These are phyloP conservation scores for Dorcus parallelipipedus DNA, from an alignment of 2,888 invertebrate genomes.

Conservation along the genomic window DNA sequence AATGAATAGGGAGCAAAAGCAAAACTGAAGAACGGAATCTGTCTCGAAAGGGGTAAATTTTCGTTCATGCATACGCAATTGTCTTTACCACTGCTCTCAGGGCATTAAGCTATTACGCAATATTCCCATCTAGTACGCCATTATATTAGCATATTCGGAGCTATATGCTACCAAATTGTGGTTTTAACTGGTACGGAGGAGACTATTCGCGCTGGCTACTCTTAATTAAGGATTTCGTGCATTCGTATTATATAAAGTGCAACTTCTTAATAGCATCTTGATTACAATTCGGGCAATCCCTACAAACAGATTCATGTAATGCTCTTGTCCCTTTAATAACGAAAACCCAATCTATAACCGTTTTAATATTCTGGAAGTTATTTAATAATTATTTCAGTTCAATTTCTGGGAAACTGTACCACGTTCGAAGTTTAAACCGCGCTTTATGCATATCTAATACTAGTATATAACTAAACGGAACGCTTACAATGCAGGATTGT, in stretches of 20 bases:
- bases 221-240: constrained; percentile 42
- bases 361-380: not conserved
- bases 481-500: too few species aligned
- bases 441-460: constrained; percentile 12
- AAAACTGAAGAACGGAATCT: too few species aligned
- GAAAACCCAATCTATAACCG: not conserved
- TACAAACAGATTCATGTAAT: not conserved
- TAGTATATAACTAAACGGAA: constrained; percentile 2
- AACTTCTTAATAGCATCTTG: constrained; percentile 37
- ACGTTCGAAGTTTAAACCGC: constrained; percentile 4
- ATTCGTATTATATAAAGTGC: constrained; percentile 38
- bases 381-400: too few species aligned
- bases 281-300: constrained; percentile 29
- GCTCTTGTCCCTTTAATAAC: not conserved
- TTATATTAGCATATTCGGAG: constrained; percentile 46
- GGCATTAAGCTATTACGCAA: constrained; percentile 44
- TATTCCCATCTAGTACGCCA: constrained; percentile 42
- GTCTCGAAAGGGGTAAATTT: not conserved
- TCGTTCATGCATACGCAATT: constrained; percentile 39
- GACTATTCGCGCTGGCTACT: constrained; percentile 34
- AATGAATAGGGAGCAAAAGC: too few species aligned
- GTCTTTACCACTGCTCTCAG: constrained; percentile 40
- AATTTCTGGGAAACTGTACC: too few species aligned
- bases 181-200: constrained; percentile 25
- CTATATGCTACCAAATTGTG: constrained; percentile 40